Percentiles rank a stretch among this genome's conserved stretches.
Evolutionary conservation across 2,113 vertebrate species (phyloP).

Genomic region (Vidua chalybeata): DNA sequence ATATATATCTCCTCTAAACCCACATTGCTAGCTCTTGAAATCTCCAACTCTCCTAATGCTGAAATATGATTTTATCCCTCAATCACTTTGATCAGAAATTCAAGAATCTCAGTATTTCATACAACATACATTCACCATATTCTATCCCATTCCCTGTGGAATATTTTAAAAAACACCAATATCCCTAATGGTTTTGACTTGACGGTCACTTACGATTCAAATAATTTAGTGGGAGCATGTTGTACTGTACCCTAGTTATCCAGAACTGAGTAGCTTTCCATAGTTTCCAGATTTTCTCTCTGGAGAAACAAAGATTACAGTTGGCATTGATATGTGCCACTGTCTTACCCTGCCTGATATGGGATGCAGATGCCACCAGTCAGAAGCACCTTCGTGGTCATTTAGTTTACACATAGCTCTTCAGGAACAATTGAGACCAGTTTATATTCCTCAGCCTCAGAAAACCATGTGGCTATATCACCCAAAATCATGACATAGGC

Average conservation of each 20-base stretch:
- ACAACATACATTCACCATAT: neutral
- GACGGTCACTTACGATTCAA: neutral
- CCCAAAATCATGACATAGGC: neutral
- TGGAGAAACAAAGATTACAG: neutral
- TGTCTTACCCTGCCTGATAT: accelerated
- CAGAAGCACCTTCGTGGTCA: neutral
- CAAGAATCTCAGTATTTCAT: neutral
- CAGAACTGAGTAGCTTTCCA: neutral
- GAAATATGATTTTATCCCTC: neutral
- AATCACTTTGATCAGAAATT: neutral
- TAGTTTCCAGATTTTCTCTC: neutral
- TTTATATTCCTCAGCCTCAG: neutral
- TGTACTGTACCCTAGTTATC: neutral
- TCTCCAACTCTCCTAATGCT: neutral
- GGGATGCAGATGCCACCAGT: neutral
- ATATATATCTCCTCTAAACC: neutral
- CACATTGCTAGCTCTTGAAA: neutral
- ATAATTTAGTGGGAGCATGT: neutral
- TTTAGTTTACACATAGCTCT: neutral
- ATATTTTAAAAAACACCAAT: neutral
- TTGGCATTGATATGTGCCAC: neutral
- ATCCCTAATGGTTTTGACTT: neutral
- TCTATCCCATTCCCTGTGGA: neutral
- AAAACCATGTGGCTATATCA: neutral
- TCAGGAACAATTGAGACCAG: neutral